A percentile compares a stretch with the other conserved stretches of the same genome.
Conservation (phyloP, 2,888 invertebrate genomes). For the Cheilosia variabilis region DNA sequence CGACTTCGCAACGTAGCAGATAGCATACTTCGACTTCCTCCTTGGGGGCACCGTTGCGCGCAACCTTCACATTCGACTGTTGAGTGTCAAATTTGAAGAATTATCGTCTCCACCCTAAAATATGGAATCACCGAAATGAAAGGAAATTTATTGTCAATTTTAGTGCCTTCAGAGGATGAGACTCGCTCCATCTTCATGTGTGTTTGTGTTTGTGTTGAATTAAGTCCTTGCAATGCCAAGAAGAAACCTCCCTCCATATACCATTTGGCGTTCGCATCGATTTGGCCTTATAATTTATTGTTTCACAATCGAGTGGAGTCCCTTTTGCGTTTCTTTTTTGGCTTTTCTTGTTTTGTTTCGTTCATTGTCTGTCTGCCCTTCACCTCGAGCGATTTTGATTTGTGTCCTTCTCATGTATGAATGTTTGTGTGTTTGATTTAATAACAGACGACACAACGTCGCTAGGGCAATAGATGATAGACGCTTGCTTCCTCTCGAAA, state of each 20-base stretch:
- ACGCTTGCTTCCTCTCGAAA: constrained; percentile 70
- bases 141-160: constrained; percentile 75
- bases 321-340: constrained; percentile 49
- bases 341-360: constrained; percentile 11
- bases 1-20: constrained; percentile 4
- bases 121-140: constrained; percentile 75
- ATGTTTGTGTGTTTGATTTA: constrained; percentile 59
- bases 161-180: constrained; percentile 63
- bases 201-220: constrained; percentile 32
- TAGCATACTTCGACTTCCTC: constrained; percentile 6
- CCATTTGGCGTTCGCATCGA: constrained; percentile 44
- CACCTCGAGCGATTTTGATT: constrained; percentile 73
- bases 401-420: constrained; percentile 58
- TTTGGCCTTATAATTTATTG: constrained; percentile 72
- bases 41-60: constrained; percentile 35
- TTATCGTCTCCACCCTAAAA: constrained; percentile 75
- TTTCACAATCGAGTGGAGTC: constrained; percentile 74
- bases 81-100: constrained; percentile 75
- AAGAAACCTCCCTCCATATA: constrained; percentile 61
- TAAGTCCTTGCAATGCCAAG: constrained; percentile 65
- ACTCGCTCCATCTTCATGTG: constrained; percentile 4
- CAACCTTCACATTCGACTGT: constrained; percentile 73
- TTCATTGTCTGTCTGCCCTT: constrained; percentile 49
- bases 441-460: constrained; percentile 72
- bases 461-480: constrained; percentile 61